phyloP scores from a whole-genome alignment of 2,888 invertebrate species.

The Catocala nupta region DNA sequence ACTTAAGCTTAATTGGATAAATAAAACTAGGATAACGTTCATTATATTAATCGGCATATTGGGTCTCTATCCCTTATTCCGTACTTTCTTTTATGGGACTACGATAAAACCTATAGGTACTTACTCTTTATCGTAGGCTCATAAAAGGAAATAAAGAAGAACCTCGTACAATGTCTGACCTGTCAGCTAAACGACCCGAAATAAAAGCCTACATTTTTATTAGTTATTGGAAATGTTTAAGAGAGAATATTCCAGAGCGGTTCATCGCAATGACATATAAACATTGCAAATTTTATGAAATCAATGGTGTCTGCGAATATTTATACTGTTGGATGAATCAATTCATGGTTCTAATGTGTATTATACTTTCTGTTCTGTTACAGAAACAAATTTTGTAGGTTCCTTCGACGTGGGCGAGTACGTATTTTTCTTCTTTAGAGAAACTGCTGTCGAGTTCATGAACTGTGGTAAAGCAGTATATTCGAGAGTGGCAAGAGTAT shows the following conservation, averaged over 20 bases:
- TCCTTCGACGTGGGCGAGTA: constrained; percentile 90
- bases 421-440: constrained; percentile 91
- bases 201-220: constrained; percentile 53
- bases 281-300: too few species aligned
- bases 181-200: constrained; percentile 55
- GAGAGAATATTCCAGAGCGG: constrained; percentile 29
- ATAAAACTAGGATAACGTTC: constrained; percentile 53
- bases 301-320: constrained; percentile 10
- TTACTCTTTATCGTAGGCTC: constrained; percentile 59
- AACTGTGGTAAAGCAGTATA: constrained; percentile 91
- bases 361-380: constrained; percentile 56
- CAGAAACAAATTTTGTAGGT: constrained; percentile 92
- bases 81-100: constrained; percentile 65
- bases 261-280: too few species aligned
- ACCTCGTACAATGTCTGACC: constrained; percentile 56
- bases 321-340: constrained; percentile 20
- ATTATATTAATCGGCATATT: constrained; percentile 66
- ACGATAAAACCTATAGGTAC: constrained; percentile 61
- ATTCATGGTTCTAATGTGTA: constrained; percentile 16
- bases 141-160: constrained; percentile 63
- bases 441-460: constrained; percentile 90
- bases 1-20: constrained; percentile 52
- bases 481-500: constrained; percentile 91
- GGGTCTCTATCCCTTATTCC: constrained; percentile 60
- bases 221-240: constrained; percentile 49